Conservation (phyloP, 2,888 invertebrate species). For the Polyommatus iphigenia region DNA sequence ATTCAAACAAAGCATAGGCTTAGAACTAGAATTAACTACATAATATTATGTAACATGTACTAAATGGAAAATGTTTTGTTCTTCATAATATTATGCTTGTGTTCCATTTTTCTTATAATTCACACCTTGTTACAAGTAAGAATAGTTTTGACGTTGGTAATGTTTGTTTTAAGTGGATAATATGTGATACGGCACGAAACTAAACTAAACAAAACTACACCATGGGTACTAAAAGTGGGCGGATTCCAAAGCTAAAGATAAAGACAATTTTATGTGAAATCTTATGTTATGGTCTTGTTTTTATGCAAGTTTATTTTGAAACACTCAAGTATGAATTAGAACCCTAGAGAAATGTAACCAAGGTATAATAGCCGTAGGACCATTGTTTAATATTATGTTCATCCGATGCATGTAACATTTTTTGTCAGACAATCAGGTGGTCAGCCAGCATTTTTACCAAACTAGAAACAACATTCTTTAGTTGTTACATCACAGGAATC, state of each 20-base stretch:
- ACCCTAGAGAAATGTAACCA: background rate
- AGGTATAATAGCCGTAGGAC: no score
- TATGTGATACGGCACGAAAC: conserved; percentile 9
- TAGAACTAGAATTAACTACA: no score
- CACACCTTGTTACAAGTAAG: background rate
- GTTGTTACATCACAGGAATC: no score
- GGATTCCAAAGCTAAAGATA: background rate
- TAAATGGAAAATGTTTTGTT: background rate
- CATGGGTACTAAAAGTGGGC: background rate
- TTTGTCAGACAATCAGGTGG: no score
- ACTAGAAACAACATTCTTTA: no score
- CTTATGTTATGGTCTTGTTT: background rate
- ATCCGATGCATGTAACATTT: no score
- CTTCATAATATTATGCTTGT: background rate
- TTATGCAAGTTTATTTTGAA: no score
- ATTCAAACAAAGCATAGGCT: no score
- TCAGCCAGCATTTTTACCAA: no score
- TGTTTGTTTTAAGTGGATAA: background rate
- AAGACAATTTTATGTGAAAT: background rate
- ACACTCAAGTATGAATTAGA: background rate
- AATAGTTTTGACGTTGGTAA: background rate
- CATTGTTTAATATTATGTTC: no score
- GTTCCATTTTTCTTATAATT: background rate
- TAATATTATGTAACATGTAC: no score
- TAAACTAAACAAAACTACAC: background rate